Evolutionary conservation across 1,140 invertebrate genomes (phyloP).

Genomic region (Drosophila takahashii): DNA sequence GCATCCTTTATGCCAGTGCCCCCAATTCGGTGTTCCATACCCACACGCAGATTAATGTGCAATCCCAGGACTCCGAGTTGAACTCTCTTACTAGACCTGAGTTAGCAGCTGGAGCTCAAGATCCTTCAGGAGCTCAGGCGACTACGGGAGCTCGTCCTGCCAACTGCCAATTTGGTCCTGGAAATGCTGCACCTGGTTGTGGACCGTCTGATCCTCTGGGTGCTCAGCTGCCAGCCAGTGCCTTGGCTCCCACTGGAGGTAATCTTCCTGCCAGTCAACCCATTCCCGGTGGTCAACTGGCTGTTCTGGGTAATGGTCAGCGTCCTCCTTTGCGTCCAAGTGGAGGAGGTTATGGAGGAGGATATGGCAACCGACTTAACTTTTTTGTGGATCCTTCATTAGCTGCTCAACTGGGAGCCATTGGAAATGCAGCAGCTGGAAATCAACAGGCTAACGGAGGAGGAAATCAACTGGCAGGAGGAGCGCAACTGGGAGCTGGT

Average conservation of each 20-base stretch:
- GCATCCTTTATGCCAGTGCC: constrained; percentile 65
- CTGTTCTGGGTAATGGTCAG: constrained; percentile 36
- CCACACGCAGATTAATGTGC: constrained; percentile 74
- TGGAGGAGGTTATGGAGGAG: constrained; percentile 17
- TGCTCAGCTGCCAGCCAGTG: constrained; percentile 45
- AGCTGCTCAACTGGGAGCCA: constrained; percentile 38
- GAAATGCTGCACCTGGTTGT: constrained; percentile 43
- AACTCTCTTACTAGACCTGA: constrained; percentile 55
- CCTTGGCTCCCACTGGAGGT: constrained; percentile 23
- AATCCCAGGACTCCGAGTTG: constrained; percentile 70
- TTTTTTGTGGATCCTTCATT: constrained; percentile 45
- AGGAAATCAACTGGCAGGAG: constrained; percentile 10
- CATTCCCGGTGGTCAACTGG: constrained; percentile 42
- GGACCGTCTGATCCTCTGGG: constrained; percentile 35
- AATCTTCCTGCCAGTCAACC: constrained; percentile 39
- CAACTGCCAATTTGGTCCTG: constrained; percentile 38
- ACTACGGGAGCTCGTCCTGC: constrained; percentile 15
- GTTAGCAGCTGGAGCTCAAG: constrained; percentile 15
- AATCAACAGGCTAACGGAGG: constrained; percentile 10
- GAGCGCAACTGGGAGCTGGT: constrained; percentile 23
- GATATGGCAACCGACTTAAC: constrained; percentile 39
- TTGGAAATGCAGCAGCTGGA: constrained; percentile 6
- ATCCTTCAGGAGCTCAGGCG: constrained; percentile 24
- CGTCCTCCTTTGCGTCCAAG: constrained; percentile 26
- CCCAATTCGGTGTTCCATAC: constrained; percentile 78